Conservation (phyloP, 2,113 vertebrate species). For the Leuciscus idus region DNA sequence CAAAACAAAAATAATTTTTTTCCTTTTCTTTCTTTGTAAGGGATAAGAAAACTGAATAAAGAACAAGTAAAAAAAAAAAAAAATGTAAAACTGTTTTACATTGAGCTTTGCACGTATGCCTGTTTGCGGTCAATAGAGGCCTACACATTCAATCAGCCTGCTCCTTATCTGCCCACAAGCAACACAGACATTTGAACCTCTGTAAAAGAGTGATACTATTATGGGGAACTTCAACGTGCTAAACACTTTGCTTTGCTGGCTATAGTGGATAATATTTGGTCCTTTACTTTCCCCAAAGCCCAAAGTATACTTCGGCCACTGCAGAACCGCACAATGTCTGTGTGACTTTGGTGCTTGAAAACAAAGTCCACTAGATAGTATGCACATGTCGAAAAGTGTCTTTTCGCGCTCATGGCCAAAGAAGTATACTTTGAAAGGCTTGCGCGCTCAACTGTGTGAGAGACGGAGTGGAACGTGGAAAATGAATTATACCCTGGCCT, state of each 20-base stretch:
- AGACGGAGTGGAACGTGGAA: too few relatives aligned
- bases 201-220: constrained; percentile 14
- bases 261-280: constrained; percentile 1
- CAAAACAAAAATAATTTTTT: neutral
- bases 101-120: constrained; percentile 9
- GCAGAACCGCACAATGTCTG: too few relatives aligned
- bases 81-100: neutral
- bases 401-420: too few relatives aligned
- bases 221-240: neutral
- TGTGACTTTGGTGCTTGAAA: too few relatives aligned
- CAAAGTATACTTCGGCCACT: too few relatives aligned
- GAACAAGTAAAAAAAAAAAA: constrained; percentile 13
- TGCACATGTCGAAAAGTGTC: too few relatives aligned
- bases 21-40: neutral
- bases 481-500: too few relatives aligned
- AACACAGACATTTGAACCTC: constrained; percentile 26
- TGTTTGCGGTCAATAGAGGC: neutral
- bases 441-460: too few relatives aligned
- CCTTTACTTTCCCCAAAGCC: neutral
- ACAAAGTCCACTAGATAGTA: too few relatives aligned
- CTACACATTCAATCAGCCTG: constrained; percentile 29
- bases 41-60: constrained; percentile 6
- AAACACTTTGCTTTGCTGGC: neutral
- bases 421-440: too few relatives aligned
- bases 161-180: constrained; percentile 30